Base-by-base conservation (phyloP, 2,888 invertebrate species). In the Brachypalpus laphriformis region DNA sequence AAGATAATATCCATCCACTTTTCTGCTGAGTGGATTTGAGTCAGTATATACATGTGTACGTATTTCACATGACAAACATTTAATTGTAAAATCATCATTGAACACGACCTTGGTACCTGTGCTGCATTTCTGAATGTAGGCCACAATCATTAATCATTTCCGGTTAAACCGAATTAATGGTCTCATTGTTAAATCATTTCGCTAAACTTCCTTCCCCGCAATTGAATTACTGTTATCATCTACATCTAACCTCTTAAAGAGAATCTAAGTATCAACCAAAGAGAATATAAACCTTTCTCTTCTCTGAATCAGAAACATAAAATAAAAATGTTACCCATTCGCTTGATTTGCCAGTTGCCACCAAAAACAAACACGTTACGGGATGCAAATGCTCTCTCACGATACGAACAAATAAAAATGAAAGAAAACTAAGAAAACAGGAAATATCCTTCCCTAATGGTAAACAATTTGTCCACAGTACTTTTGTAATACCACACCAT, bases 391-490 rank as follows among this genome's bases (percentile, higher is more conserved):
- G 31, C 20, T 34, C 31, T 51, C 40, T 14, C 68, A 56, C n/a
- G 37, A 31, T 5, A 22, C 14, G 31, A 16, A 66, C 14, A 49
- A 59, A 47, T 14, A 34, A 7, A 40, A 28, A 34, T 37, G 7
- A 63, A 54, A 63, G 8, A 45, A 28, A 56, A 56, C 16, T 1
- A 7, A 45, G 16, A 28, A 49, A 51, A 34, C 76, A 72, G 66
- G 77, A 77, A 68, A 75, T 57, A 72, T 66, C 66, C 78, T 57
- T 77, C 22, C 59, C 72, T 66, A 61, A 72, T 77, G 59, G 77
- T 71, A 71, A 77, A 72, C 77, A 77, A 75, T 77, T 77, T 71
- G 77, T 66, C 66, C 37, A 49, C 45, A 77, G 77, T 47, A 76
- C 70, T 59, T 74, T 81, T 51, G 59, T 66, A 59, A 72, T 80